phyloP scores from a whole-genome alignment of 2,888 invertebrate species.

The Drosophila tanythrix region DNA sequence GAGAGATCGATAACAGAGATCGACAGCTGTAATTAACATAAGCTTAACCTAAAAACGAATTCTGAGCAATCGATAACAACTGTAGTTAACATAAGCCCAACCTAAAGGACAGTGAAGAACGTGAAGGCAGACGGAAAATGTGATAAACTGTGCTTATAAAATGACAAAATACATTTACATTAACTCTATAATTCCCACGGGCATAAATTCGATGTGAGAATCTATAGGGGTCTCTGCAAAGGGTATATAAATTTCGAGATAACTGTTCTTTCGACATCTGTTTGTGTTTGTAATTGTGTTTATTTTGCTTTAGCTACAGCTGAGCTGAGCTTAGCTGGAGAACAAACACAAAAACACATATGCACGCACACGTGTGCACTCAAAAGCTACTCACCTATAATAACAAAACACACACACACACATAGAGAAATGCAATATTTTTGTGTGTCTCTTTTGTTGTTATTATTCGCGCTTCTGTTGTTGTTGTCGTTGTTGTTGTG shows the following conservation, averaged over 20 bases:
- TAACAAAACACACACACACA: slow-evolving; percentile 20
- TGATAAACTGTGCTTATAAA: neutral
- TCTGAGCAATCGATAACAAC: neutral
- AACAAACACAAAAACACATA: slow-evolving; percentile 45
- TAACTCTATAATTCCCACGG: neutral
- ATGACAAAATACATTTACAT: neutral
- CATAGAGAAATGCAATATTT: slow-evolving; percentile 15
- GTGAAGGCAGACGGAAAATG: neutral
- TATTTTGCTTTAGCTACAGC: slow-evolving; percentile 40
- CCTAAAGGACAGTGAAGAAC: neutral
- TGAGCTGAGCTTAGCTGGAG: slow-evolving; percentile 53
- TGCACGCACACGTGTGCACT: slow-evolving; percentile 21
- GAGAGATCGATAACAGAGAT: neutral
- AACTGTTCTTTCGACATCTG: neutral
- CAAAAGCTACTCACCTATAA: slow-evolving; percentile 60
- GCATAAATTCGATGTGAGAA: neutral
- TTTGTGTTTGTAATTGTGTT: slow-evolving; percentile 27
- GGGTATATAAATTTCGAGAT: slow-evolving; percentile 1
- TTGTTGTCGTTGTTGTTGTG: slow-evolving; percentile 49
- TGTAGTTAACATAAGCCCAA: neutral
- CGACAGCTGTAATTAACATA: neutral
- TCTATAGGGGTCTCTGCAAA: neutral
- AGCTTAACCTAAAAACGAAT: neutral
- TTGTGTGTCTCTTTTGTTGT: slow-evolving; percentile 14
- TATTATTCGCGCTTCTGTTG: slow-evolving; percentile 27